These are phyloP conservation scores for Enteromius fasciolatus DNA, from an alignment of 2,797 vertebrate genomes.

Conservation along the genomic window DNA sequence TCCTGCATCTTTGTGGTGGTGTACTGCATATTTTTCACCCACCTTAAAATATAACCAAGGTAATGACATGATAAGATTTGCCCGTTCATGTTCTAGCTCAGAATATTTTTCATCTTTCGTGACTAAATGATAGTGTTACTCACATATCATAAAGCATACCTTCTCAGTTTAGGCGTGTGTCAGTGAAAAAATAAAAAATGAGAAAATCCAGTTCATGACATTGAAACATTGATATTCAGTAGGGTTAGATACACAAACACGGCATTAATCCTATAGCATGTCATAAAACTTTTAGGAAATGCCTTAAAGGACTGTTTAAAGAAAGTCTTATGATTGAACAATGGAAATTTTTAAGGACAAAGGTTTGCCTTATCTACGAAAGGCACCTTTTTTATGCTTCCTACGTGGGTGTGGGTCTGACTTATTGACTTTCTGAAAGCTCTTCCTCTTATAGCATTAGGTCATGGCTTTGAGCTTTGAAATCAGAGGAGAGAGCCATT, in stretches of 20 bases:
- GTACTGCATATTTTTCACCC: constrained; percentile 27
- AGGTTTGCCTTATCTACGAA: constrained; percentile 74
- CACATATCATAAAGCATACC: constrained; percentile 20
- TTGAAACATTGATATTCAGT: background rate
- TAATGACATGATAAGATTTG: constrained; percentile 37
- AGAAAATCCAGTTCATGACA: background rate
- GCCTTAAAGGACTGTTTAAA: constrained; percentile 64
- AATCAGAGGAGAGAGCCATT: background rate
- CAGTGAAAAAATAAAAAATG: background rate
- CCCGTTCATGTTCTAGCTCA: constrained; percentile 25
- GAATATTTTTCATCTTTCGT: constrained; percentile 32
- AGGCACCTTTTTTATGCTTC: constrained; percentile 69
- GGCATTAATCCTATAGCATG: background rate
- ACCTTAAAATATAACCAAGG: constrained; percentile 22
- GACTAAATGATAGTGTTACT: constrained; percentile 52
- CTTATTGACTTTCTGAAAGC: constrained; percentile 54
- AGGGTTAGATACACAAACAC: background rate
- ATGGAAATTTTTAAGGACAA: constrained; percentile 71
- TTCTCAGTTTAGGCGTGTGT: constrained; percentile 33
- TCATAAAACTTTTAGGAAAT: constrained; percentile 53
- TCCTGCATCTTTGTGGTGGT: constrained; percentile 17
- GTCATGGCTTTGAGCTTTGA: constrained; percentile 26
- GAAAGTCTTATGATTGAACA: constrained; percentile 66
- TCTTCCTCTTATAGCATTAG: constrained; percentile 52
- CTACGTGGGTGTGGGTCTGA: constrained; percentile 64